Conservation (phyloP, 2,888 invertebrate species). For the Boloria selene region DNA sequence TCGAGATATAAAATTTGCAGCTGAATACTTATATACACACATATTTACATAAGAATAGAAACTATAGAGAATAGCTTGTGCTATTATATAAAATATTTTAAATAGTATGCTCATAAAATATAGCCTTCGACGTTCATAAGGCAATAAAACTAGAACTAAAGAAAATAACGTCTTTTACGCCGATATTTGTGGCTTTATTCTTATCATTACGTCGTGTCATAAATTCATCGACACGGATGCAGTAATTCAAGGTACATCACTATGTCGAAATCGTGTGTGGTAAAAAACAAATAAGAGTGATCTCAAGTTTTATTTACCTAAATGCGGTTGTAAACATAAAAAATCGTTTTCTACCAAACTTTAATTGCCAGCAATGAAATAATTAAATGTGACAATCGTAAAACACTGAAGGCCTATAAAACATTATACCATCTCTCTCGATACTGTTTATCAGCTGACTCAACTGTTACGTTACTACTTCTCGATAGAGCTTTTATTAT, state of each 20-base stretch:
- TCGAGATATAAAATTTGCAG: too few relatives aligned
- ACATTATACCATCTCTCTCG: slow-evolving; percentile 62
- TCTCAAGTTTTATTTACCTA: slow-evolving; percentile 77
- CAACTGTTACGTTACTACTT: background rate
- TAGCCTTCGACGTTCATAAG: slow-evolving; percentile 13
- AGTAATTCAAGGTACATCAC: slow-evolving; percentile 54
- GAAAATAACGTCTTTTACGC: slow-evolving; percentile 23
- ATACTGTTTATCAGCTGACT: slow-evolving; percentile 8
- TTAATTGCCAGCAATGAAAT: slow-evolving; percentile 81
- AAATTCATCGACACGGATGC: slow-evolving; percentile 48
- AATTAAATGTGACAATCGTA: slow-evolving; percentile 82
- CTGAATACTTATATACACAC: too few relatives aligned
- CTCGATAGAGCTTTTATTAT: background rate
- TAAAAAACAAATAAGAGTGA: slow-evolving; percentile 72
- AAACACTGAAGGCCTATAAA: slow-evolving; percentile 73
- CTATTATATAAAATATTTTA: background rate
- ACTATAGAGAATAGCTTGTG: background rate
- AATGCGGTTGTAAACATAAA: slow-evolving; percentile 75
- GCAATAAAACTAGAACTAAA: slow-evolving; percentile 27
- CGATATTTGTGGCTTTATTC: slow-evolving; percentile 29
- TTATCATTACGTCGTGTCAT: slow-evolving; percentile 38
- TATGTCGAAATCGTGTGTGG: slow-evolving; percentile 75
- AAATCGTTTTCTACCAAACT: slow-evolving; percentile 76
- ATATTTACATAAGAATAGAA: too few relatives aligned
- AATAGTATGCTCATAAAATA: slow-evolving; percentile 11